Percentiles rank a stretch among this genome's conserved stretches.
Conservation (phyloP, 2,888 invertebrate genomes). For the Ennomos fuscantarius region DNA sequence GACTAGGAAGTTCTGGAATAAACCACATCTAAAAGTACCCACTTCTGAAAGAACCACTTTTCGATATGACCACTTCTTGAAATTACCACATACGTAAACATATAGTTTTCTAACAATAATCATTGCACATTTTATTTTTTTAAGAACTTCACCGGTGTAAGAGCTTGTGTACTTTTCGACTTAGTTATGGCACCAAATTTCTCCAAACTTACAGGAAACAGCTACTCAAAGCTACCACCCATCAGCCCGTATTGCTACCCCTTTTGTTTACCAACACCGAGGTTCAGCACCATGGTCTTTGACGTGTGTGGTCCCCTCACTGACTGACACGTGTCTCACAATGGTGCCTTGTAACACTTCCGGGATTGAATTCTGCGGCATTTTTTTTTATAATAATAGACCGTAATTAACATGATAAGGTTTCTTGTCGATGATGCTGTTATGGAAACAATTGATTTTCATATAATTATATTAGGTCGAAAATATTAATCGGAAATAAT, state of each 20-base stretch:
- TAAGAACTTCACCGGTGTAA: no score
- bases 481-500: no score
- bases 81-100: no score
- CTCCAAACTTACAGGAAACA: slow-evolving; percentile 21
- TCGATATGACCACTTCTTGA: no score
- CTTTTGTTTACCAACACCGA: slow-evolving; percentile 22
- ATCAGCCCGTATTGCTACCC: slow-evolving; percentile 23
- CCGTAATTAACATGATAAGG: slow-evolving; percentile 20
- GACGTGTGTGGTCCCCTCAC: slow-evolving; percentile 37
- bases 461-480: no score
- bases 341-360: slow-evolving; percentile 32
- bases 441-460: no score
- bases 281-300: slow-evolving; percentile 7
- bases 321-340: slow-evolving; percentile 32
- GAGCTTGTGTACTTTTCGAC: no score
- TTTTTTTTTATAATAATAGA: slow-evolving; percentile 11
- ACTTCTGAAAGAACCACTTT: no score
- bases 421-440: not conserved
- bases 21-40: no score
- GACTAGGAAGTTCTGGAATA: no score
- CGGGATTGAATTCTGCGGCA: slow-evolving; percentile 25
- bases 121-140: no score
- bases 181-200: not conserved
- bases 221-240: slow-evolving; percentile 25
- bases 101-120: no score